A percentile compares a stretch with the other conserved stretches of the same genome.
These are phyloP conservation scores for Aricia agestis DNA, from an alignment of 1,140 invertebrate species.

Conservation along the genomic window DNA sequence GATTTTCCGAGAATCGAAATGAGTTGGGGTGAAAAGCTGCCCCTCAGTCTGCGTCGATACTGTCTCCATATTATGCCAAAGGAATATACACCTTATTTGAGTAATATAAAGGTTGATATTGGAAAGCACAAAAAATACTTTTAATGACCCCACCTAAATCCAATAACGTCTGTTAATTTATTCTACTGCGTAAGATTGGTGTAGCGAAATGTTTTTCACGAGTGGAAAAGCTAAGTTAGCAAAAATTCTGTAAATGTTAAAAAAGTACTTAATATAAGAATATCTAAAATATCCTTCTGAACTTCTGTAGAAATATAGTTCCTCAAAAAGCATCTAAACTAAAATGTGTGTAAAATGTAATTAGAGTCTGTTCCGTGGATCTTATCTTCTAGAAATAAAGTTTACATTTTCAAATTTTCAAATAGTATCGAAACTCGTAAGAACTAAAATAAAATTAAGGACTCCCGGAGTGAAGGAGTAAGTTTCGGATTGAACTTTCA, in stretches of 20 bases:
- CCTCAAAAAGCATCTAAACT: no score
- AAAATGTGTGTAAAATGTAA: no score
- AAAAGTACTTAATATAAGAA: no score
- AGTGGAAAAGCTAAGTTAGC: neutral
- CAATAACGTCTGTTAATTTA: constrained; percentile 1
- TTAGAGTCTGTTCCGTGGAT: neutral
- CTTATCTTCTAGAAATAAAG: neutral
- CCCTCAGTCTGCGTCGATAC: constrained; percentile 37
- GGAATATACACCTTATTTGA: constrained; percentile 21
- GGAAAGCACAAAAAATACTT: neutral
- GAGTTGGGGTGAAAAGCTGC: constrained; percentile 41
- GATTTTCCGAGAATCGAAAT: constrained; percentile 42
- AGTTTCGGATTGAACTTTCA: constrained; percentile 51
- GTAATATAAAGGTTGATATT: constrained; percentile 26
- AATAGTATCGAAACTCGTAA: neutral
- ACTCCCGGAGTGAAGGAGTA: constrained; percentile 35
- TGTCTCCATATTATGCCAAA: constrained; percentile 20
- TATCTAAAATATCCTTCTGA: no score
- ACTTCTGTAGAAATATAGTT: no score
- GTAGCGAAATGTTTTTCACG: neutral
- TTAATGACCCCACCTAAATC: neutral
- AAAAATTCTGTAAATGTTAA: no score
- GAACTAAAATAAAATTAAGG: neutral
- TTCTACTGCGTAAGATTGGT: neutral
- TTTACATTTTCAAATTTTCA: no score